These are phyloP conservation scores for Drosophila lacertosa DNA, from an alignment of 1,140 invertebrate species.

Conservation along the genomic window DNA sequence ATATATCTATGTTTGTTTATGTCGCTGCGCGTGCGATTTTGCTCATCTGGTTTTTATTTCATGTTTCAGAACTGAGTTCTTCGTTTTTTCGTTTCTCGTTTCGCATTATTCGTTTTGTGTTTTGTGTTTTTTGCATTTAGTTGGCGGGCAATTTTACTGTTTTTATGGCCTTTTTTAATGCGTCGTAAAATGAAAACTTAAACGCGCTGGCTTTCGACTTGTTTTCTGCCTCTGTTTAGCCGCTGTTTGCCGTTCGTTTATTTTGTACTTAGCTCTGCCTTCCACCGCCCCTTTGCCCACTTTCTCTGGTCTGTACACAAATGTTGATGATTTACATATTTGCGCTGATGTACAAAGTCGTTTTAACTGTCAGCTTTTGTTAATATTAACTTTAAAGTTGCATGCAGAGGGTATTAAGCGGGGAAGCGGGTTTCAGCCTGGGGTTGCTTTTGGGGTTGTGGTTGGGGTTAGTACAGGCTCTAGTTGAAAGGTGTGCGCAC, in stretches of 20 bases:
- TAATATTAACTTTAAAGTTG: constrained; percentile 7
- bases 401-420: too few species aligned
- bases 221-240: constrained; percentile 12
- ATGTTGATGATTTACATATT: constrained; percentile 50
- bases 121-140: constrained; percentile 30
- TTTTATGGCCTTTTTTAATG: constrained; percentile 72
- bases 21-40: not conserved
- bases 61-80: constrained; percentile 20
- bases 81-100: constrained; percentile 14
- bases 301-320: constrained; percentile 37
- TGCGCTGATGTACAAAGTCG: constrained; percentile 38
- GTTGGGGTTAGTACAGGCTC: too few species aligned
- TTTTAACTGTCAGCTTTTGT: constrained; percentile 13
- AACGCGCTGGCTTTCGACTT: constrained; percentile 20
- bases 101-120: constrained; percentile 17
- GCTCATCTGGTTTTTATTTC: constrained; percentile 19
- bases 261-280: constrained; percentile 13
- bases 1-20: constrained; percentile 5
- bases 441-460: too few species aligned
- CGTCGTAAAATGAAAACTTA: constrained; percentile 70
- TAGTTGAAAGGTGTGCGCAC: too few species aligned
- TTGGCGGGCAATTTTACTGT: constrained; percentile 34
- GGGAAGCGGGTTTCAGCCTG: too few species aligned
- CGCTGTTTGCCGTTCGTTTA: constrained; percentile 15
- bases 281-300: not conserved